Base-by-base conservation (phyloP, 1,140 invertebrate species). In the Pollicipes pollicipes region DNA sequence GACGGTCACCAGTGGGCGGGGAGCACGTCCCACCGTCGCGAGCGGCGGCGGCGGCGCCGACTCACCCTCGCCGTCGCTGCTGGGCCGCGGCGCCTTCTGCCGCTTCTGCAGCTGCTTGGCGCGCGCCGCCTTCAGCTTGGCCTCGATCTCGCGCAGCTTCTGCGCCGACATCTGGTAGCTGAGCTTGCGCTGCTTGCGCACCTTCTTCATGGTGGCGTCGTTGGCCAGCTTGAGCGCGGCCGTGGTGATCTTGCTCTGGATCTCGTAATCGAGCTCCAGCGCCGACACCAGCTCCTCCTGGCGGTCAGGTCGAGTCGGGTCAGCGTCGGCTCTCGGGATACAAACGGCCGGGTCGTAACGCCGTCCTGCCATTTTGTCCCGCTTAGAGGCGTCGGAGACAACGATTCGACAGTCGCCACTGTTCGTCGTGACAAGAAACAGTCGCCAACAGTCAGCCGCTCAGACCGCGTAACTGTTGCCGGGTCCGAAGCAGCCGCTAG, bases 161-260 rank as follows among this genome's bases (percentile, higher is more conserved):
- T 80, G 77, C 71, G 85, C 82, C 75, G 86, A 86, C 77, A 87
- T 85, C 72, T 88, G 85, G 78, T 89, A 88, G 73, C 85, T 83
- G n/a, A 84, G 79, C 73, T 86, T 83, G 69, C 89, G 82, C 75
- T 90, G 88, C 69, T 87, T 86, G 28, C 87, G 79, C 3, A 88
- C 84, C 78, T 88, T 88, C 74, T 84, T 85, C 69, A 85, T 82
- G 21, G 81, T 80, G 67, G 81, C 78, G 78, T 91, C 88, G 76
- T 88, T 88, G 32, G 89, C 84, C 45, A 91, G 78, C 72, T 84
- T 83, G 30, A 88, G 80, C 0, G 90, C 89, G 66, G 88, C 87
- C 76, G 86, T 87, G 1, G 88, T 87, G 73, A 90, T 89, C 76
- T 88, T 85, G 29, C 84, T 84, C 79, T 91, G 89, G 67, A 91